Percentiles rank a stretch among this genome's conserved stretches.
These are phyloP conservation scores for Thera britannica DNA, from an alignment of 2,888 invertebrate genomes.

Conservation along the genomic window DNA sequence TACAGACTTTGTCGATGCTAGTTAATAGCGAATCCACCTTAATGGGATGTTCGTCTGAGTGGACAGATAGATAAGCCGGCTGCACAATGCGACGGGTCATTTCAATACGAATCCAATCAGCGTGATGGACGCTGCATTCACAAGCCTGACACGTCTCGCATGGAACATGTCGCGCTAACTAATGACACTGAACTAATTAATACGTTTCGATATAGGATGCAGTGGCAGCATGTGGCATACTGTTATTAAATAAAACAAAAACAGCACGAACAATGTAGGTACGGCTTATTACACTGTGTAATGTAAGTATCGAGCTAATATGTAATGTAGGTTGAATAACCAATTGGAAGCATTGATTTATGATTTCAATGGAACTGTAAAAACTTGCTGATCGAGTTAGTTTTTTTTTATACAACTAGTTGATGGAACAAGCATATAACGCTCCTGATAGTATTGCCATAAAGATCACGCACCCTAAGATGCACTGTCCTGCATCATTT, in stretches of 20 bases:
- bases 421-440: too few species aligned
- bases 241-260: slow-evolving; percentile 8
- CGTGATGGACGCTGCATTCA: slow-evolving; percentile 58
- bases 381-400: too few species aligned
- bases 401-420: too few species aligned
- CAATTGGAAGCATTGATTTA: not conserved
- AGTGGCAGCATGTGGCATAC: slow-evolving; percentile 7
- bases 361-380: not conserved
- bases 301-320: not conserved
- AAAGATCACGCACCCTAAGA: too few species aligned
- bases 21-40: slow-evolving; percentile 52
- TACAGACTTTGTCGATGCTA: slow-evolving; percentile 42
- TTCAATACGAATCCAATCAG: slow-evolving; percentile 76
- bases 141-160: slow-evolving; percentile 54
- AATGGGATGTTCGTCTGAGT: slow-evolving; percentile 55
- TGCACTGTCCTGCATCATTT: too few species aligned
- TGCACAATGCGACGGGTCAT: slow-evolving; percentile 60
- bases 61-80: slow-evolving; percentile 53
- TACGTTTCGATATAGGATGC: slow-evolving; percentile 50
- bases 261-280: not conserved
- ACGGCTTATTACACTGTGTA: not conserved
- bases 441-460: too few species aligned
- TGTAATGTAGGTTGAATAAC: not conserved
- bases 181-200: slow-evolving; percentile 69
- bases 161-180: slow-evolving; percentile 60